Percentiles rank a stretch among this genome's conserved stretches.
phyloP scores from a whole-genome alignment of 2,113 vertebrate genomes.

The Etia nguti region DNA sequence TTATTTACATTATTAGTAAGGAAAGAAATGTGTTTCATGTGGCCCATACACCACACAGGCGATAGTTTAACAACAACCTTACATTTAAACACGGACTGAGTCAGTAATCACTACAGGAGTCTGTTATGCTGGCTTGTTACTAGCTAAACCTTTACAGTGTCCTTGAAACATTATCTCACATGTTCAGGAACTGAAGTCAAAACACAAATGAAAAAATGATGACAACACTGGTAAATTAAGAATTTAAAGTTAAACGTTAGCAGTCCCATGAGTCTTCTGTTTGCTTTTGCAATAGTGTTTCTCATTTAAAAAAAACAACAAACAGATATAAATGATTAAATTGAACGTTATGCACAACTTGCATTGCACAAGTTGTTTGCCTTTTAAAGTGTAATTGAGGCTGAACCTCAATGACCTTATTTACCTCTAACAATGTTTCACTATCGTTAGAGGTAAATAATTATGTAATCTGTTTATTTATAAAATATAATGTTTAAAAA shows the following conservation, averaged over 20 bases:
- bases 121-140: neutral
- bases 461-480: neutral
- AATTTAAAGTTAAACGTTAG: neutral
- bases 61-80: neutral
- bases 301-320: neutral
- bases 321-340: neutral
- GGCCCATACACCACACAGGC: fast-evolving
- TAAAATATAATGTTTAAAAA: neutral
- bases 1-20: neutral
- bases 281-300: neutral
- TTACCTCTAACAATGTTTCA: neutral
- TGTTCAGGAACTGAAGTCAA: neutral
- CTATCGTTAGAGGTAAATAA: neutral
- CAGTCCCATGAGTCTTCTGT: neutral
- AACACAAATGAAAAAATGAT: neutral
- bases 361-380: neutral
- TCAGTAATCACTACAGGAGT: neutral
- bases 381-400: neutral
- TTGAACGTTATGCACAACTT: neutral
- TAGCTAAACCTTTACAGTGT: fast-evolving
- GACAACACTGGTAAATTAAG: neutral
- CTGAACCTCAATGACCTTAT: neutral
- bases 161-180: neutral
- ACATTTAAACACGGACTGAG: neutral
- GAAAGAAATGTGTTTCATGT: neutral